Evolutionary conservation across 30 jellyfish, hydroid and myxozoan species (phyloP).

Genomic region (Rhopilema esculentum): DNA sequence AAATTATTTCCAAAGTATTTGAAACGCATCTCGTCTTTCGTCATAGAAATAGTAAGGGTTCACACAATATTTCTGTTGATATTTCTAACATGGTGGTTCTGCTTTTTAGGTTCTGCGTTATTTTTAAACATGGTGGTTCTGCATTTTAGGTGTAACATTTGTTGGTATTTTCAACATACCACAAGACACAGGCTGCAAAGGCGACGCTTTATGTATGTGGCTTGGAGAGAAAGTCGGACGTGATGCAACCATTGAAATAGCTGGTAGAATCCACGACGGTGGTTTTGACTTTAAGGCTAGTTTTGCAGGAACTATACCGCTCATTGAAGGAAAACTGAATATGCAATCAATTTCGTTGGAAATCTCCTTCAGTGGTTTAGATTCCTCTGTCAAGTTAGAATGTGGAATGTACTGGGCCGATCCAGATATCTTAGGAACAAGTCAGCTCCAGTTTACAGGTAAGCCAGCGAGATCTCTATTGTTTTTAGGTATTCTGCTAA

Average conservation of each 20-base stretch:
- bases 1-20: too few relatives aligned
- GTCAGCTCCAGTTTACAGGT: conserved; percentile 49
- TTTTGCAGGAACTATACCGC: conserved; percentile 42
- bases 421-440: conserved; percentile 29
- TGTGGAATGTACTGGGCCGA: conserved; percentile 52
- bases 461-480: conserved; percentile 3
- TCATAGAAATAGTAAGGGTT: too few relatives aligned
- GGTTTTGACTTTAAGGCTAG: conserved; percentile 49
- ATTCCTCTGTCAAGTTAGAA: conserved; percentile 40
- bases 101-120: too few relatives aligned
- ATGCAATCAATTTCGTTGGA: conserved; percentile 31
- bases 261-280: conserved; percentile 33
- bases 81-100: too few relatives aligned
- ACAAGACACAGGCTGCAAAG: conserved; percentile 55
- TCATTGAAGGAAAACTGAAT: conserved; percentile 33
- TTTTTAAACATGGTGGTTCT: too few relatives aligned
- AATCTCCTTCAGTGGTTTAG: conserved; percentile 40
- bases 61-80: too few relatives aligned
- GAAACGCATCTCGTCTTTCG: too few relatives aligned
- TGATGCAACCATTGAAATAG: conserved; percentile 53
- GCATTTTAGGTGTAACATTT: conserved; percentile 42
- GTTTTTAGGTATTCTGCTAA: not conserved
- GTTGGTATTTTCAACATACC: conserved; percentile 63
- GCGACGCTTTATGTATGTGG: conserved; percentile 71
- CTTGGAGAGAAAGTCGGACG: conserved; percentile 54